Percentiles rank a stretch among this genome's conserved stretches.
Conservation (phyloP, 2,113 vertebrate species). For the Ondatra zibethicus region DNA sequence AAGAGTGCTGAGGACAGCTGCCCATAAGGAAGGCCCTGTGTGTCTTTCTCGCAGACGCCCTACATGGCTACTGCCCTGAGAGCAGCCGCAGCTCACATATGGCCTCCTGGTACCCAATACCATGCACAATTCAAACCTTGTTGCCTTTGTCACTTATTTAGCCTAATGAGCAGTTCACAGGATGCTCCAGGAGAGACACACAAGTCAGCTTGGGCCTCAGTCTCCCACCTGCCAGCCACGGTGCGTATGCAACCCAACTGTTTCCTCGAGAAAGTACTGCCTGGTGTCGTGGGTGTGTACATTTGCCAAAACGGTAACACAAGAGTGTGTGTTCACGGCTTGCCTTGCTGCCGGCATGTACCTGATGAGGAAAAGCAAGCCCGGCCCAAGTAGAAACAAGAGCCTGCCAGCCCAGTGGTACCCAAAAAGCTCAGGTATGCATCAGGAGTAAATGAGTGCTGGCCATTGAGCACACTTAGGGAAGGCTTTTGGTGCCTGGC, state of each 20-base stretch:
- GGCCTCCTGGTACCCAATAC: rapidly evolving
- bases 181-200: neutral
- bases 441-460: rapidly evolving
- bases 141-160: neutral
- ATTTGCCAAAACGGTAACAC: neutral
- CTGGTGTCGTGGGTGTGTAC: rapidly evolving
- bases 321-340: neutral
- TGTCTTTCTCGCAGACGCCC: neutral
- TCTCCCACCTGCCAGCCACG: neutral
- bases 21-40: rapidly evolving
- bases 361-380: neutral
- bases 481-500: rapidly evolving
- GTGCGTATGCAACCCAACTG: neutral
- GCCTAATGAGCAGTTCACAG: neutral
- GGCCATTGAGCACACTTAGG: neutral
- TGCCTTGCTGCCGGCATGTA: neutral
- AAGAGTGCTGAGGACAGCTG: neutral
- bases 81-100: neutral
- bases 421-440: neutral
- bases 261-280: neutral
- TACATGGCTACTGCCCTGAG: neutral
- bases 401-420: rapidly evolving
- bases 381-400: neutral
- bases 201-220: rapidly evolving
- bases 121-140: neutral